These are phyloP conservation scores for Lophura nycthemera DNA, from an alignment of 2,113 vertebrate genomes.

Conservation along the genomic window DNA sequence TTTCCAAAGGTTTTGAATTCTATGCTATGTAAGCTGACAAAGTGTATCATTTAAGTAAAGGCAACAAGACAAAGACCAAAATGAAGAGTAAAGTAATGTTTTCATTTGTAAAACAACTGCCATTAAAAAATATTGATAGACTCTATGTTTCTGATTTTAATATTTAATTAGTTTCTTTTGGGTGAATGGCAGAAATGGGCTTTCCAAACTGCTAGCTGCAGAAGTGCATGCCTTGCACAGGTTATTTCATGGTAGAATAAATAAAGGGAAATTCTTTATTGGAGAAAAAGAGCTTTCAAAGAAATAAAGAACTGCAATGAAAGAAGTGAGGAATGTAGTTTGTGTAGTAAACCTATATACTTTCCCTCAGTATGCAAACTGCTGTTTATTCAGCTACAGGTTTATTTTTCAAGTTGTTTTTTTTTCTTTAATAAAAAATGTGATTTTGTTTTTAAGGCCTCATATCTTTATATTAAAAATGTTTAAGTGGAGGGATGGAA, in stretches of 20 bases:
- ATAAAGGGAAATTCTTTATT: background rate
- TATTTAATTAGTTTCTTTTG: background rate
- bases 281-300: background rate
- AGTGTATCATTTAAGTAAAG: background rate
- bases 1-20: background rate
- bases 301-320: background rate
- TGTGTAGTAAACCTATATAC: background rate
- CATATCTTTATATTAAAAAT: background rate
- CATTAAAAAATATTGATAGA: background rate
- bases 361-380: background rate
- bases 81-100: background rate
- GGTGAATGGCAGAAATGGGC: background rate
- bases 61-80: background rate
- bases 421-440: background rate
- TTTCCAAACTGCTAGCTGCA: background rate
- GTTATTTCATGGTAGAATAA: background rate
- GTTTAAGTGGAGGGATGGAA: background rate
- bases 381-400: background rate
- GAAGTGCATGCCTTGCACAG: background rate
- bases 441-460: background rate
- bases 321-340: background rate
- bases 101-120: background rate
- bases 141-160: background rate
- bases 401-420: background rate
- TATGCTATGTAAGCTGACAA: background rate